phyloP scores from a whole-genome alignment of 2,888 invertebrate species.

The Nomada fabriciana region DNA sequence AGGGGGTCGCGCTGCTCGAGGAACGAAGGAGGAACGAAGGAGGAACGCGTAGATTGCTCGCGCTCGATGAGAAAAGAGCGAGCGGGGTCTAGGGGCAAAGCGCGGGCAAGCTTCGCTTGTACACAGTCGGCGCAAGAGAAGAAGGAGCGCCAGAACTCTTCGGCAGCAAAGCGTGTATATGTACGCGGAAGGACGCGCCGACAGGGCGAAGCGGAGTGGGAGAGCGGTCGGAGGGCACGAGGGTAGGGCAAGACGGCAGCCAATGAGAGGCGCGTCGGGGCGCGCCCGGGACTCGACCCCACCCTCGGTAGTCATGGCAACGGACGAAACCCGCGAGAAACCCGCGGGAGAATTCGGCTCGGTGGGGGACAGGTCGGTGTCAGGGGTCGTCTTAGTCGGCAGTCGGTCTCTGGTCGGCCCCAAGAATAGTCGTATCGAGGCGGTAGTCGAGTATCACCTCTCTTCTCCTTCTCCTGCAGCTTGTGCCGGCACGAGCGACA shows the following conservation, averaged over 20 bases:
- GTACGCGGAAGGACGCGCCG: conserved; percentile 43
- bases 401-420: conserved; percentile 84
- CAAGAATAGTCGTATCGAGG: conserved; percentile 82
- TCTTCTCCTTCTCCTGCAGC: conserved; percentile 67
- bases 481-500: conserved; percentile 59
- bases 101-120: neutral
- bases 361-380: conserved; percentile 82
- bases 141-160: conserved; percentile 27
- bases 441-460: conserved; percentile 74
- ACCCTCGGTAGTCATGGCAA: conserved; percentile 83
- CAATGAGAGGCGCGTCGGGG: conserved; percentile 82
- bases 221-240: conserved; percentile 68
- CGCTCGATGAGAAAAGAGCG: neutral
- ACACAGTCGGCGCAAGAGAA: conserved; percentile 15
- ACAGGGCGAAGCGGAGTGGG: conserved; percentile 53
- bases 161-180: conserved; percentile 49
- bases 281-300: conserved; percentile 83
- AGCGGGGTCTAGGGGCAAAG: neutral
- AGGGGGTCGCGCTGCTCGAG: conserved; percentile 4
- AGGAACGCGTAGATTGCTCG: too few relatives aligned
- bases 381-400: conserved; percentile 84
- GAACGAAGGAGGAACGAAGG: neutral
- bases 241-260: conserved; percentile 79
- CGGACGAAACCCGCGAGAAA: conserved; percentile 80
- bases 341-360: conserved; percentile 76